Evolutionary conservation across 2,888 invertebrate species (phyloP).

Genomic region (Mechanitis messenoides): DNA sequence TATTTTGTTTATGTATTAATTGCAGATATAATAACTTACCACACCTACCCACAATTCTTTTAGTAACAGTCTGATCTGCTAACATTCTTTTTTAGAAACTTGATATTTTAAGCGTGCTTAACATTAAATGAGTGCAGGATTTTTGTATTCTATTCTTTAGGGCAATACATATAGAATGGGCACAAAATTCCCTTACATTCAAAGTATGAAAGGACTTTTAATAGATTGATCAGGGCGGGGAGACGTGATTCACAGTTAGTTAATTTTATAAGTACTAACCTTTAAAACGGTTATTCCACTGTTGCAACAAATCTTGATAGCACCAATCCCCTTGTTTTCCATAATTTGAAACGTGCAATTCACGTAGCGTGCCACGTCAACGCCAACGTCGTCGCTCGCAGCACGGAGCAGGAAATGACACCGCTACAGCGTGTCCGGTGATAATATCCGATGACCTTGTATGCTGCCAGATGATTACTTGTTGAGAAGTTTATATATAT

Average conservation of each 20-base stretch:
- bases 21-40: too few species aligned
- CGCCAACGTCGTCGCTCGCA: conserved; percentile 4
- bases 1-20: too few species aligned
- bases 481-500: background rate
- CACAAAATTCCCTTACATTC: too few species aligned
- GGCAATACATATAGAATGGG: too few species aligned
- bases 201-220: too few species aligned
- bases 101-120: too few species aligned
- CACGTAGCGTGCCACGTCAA: conserved; percentile 15
- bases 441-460: conserved; percentile 14
- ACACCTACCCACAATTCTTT: too few species aligned
- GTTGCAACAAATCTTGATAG: conserved; percentile 5
- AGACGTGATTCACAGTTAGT: background rate
- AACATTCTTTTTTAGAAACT: too few species aligned
- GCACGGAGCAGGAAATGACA: conserved; percentile 11
- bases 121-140: too few species aligned
- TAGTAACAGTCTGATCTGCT: too few species aligned
- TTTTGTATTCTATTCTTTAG: too few species aligned
- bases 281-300: conserved; percentile 5
- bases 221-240: too few species aligned
- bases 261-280: background rate
- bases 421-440: conserved; percentile 11
- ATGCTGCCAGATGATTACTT: conserved; percentile 1
- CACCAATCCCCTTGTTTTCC: conserved; percentile 9
- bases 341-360: background rate